Conservation (phyloP, 2,797 vertebrate species). For the Gouania willdenowi region DNA sequence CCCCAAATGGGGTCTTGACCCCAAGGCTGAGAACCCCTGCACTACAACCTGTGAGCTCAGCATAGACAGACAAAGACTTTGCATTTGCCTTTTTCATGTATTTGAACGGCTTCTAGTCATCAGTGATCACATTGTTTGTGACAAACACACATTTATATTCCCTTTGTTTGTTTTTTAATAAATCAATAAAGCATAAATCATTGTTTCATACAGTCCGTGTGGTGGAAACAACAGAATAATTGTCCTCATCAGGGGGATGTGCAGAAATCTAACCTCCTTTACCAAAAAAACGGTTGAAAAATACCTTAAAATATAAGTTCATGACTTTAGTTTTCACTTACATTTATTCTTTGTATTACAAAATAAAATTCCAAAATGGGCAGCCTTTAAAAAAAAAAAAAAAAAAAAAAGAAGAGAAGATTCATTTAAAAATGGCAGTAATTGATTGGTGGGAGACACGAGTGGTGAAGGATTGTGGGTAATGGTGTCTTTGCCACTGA, state of each 20-base stretch:
- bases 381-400: constrained; percentile 63
- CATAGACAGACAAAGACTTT: constrained; percentile 30
- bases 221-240: constrained; percentile 46
- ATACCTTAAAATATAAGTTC: constrained; percentile 72
- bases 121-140: constrained; percentile 48
- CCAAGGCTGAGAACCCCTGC: too few relatives aligned
- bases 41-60: constrained; percentile 27
- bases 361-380: constrained; percentile 78
- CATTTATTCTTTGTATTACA: constrained; percentile 73
- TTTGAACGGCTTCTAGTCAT: constrained; percentile 30
- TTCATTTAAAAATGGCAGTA: constrained; percentile 80
- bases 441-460: constrained; percentile 74
- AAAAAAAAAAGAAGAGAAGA: constrained; percentile 60
- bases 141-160: constrained; percentile 59
- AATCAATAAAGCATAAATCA: constrained; percentile 37
- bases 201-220: constrained; percentile 49
- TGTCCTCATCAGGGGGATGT: constrained; percentile 47
- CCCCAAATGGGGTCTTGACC: too few relatives aligned
- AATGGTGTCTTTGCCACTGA: constrained; percentile 70
- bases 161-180: constrained; percentile 44
- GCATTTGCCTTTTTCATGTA: constrained; percentile 29
- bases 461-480: constrained; percentile 71
- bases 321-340: constrained; percentile 68
- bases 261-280: constrained; percentile 49
- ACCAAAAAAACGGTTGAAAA: constrained; percentile 65